Conservation (phyloP, 2,113 vertebrate species). For the Loxodonta africana region DNA sequence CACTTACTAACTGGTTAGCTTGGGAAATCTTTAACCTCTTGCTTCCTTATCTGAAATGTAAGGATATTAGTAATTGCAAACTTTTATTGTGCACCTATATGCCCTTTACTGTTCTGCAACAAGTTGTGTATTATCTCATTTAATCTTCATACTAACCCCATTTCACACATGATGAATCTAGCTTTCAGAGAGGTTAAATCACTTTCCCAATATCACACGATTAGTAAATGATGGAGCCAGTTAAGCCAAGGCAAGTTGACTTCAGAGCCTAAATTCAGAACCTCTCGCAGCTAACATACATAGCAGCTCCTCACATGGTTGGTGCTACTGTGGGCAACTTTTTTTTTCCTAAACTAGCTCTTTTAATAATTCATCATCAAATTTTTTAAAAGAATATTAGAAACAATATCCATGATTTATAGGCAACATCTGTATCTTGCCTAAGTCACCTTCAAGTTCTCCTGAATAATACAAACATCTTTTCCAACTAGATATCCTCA, state of each 20-base stretch:
- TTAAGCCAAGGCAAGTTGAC: not conserved
- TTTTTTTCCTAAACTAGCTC: conserved; percentile 13
- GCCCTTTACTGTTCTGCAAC: not conserved
- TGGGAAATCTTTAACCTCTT: not conserved
- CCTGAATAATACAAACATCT: conserved; percentile 12
- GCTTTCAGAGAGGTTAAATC: not conserved
- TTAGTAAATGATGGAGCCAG: not conserved
- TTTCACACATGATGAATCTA: not conserved
- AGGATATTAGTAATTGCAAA: not conserved
- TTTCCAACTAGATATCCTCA: not conserved
- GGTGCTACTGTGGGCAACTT: not conserved
- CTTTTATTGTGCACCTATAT: not conserved
- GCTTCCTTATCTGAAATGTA: conserved; percentile 30
- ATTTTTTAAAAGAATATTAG: conserved; percentile 18
- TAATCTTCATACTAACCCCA: not conserved
- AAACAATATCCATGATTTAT: not conserved
- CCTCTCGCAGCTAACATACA: not conserved
- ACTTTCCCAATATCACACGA: not conserved
- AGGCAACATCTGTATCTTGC: conserved; percentile 15
- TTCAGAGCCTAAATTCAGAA: not conserved
- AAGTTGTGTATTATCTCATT: not conserved
- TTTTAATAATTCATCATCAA: not conserved
- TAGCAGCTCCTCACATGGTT: not conserved
- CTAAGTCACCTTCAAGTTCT: not conserved
- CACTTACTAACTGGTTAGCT: not conserved